Conservation (phyloP, 2,888 invertebrate genomes). For the Heteromurus nitidus region DNA sequence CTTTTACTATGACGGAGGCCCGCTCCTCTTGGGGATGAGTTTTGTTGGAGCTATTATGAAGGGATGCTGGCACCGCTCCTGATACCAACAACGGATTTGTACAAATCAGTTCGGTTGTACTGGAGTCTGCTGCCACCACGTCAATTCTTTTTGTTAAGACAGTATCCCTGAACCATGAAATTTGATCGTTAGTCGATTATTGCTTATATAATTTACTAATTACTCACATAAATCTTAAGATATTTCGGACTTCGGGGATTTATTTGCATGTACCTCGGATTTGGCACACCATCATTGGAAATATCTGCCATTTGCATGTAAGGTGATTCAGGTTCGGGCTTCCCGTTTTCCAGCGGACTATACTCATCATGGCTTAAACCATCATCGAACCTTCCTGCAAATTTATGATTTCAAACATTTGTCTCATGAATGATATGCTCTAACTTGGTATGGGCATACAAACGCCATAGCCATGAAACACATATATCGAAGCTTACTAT, state of each 20-base stretch:
- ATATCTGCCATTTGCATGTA: slow-evolving; percentile 61
- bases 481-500: too few relatives aligned
- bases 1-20: slow-evolving; percentile 73
- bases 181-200: background rate
- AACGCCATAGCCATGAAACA: too few relatives aligned
- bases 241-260: too few relatives aligned
- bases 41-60: background rate
- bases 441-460: too few relatives aligned
- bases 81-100: slow-evolving; percentile 48
- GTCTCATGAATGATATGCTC: too few relatives aligned
- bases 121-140: slow-evolving; percentile 70
- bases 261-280: slow-evolving; percentile 25
- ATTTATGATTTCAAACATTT: too few relatives aligned
- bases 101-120: slow-evolving; percentile 62
- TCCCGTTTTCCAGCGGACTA: slow-evolving; percentile 49
- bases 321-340: slow-evolving; percentile 43
- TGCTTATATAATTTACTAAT: too few relatives aligned
- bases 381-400: slow-evolving; percentile 28
- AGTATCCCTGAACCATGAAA: slow-evolving; percentile 23
- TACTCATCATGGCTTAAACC: slow-evolving; percentile 55
- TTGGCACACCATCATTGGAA: slow-evolving; percentile 50
- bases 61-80: slow-evolving; percentile 13
- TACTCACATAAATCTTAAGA: too few relatives aligned
- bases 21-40: slow-evolving; percentile 64
- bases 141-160: slow-evolving; percentile 62